A percentile compares a stretch with the other conserved stretches of the same genome.
These are phyloP conservation scores for Pampus argenteus DNA, from an alignment of 2,797 vertebrate species.

Conservation along the genomic window DNA sequence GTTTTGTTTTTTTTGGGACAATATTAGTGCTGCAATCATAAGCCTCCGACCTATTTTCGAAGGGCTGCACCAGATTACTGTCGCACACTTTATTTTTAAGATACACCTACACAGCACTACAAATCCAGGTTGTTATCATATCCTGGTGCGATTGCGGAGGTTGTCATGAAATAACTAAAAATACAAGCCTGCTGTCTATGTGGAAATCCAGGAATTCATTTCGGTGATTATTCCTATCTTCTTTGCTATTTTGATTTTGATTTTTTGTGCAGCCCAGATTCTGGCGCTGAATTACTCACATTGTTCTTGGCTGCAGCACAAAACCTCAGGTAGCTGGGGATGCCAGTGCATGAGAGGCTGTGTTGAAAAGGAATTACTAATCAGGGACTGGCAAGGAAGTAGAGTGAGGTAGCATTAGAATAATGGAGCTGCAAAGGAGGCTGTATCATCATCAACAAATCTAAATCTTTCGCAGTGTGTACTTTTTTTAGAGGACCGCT, in stretches of 20 bases:
- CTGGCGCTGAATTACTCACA: conserved; percentile 55
- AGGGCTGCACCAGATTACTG: conserved; percentile 32
- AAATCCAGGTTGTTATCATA: conserved; percentile 50
- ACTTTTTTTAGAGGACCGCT: not conserved
- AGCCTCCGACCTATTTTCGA: conserved; percentile 35
- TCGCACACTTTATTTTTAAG: conserved; percentile 35
- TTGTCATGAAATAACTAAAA: conserved; percentile 48
- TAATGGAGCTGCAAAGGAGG: conserved; percentile 11
- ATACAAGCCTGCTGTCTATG: conserved; percentile 38
- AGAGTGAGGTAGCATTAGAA: conserved; percentile 20
- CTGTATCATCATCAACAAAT: conserved; percentile 19
- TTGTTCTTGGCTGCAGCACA: conserved; percentile 57
- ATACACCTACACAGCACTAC: conserved; percentile 53
- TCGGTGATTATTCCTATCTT: conserved; percentile 51
- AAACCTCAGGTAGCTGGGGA: conserved; percentile 41
- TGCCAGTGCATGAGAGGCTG: conserved; percentile 34
- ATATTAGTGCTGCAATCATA: conserved; percentile 23
- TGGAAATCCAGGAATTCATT: conserved; percentile 59
- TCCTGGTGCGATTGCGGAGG: conserved; percentile 36
- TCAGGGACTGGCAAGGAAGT: conserved; percentile 38
- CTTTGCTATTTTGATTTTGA: conserved; percentile 14
- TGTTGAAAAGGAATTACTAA: conserved; percentile 69
- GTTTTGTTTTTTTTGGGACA: conserved; percentile 5
- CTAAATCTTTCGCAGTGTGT: not conserved
- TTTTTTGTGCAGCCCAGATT: conserved; percentile 30